phyloP scores from a whole-genome alignment of 2,797 vertebrate genomes.

The Peromyscus melanophrys region DNA sequence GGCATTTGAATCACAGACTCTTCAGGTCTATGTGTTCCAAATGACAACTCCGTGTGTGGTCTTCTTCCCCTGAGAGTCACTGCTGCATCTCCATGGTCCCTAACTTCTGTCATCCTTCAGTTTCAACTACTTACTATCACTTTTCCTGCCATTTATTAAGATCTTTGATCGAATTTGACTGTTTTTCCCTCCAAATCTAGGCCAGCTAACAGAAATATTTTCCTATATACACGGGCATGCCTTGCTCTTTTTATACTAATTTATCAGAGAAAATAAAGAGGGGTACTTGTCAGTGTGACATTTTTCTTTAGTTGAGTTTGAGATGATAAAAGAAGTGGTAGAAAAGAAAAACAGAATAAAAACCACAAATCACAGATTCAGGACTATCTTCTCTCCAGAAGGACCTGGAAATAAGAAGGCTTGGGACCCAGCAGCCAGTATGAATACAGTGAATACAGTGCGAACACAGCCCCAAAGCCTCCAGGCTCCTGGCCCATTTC shows the following conservation, averaged over 20 bases:
- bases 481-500: neutral
- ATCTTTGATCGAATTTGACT: slow-evolving; percentile 1
- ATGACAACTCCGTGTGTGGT: neutral
- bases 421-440: neutral
- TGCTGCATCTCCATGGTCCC: neutral
- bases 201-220: neutral
- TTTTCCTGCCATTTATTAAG: neutral
- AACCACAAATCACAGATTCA: slow-evolving; percentile 4
- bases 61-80: neutral
- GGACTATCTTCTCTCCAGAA: neutral
- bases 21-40: neutral
- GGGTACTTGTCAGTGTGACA: neutral
- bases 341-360: slow-evolving; percentile 16
- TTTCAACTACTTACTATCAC: neutral
- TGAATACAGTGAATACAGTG: no score
- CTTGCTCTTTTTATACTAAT: neutral
- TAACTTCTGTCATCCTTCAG: neutral
- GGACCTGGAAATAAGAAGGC: neutral
- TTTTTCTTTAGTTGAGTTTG: neutral
- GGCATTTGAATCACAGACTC: neutral
- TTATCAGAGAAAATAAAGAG: neutral
- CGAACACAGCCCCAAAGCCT: no score
- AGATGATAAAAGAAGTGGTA: neutral
- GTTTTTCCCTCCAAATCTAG: neutral
- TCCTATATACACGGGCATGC: neutral